Evolutionary conservation across 1,140 invertebrate genomes (phyloP).

Genomic region (Diorhabda elongata): DNA sequence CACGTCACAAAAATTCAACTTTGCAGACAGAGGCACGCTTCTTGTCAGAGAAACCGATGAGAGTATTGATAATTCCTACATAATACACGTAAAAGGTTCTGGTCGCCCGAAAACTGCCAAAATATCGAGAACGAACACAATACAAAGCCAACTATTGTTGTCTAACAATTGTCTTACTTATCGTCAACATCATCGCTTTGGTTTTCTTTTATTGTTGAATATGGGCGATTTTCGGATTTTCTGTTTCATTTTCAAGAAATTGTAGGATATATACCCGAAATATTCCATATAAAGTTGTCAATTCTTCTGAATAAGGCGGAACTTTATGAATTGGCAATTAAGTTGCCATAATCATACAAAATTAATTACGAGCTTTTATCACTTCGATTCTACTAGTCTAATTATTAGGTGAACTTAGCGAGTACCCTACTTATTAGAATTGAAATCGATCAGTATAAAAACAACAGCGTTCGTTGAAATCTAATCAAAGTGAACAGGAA

Average conservation of each 20-base stretch:
- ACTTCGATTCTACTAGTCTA: no score
- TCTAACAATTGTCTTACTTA: constrained; percentile 21
- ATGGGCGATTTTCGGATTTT: not conserved
- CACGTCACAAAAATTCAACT: not conserved
- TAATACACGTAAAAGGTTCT: constrained; percentile 21
- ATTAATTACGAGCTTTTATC: no score
- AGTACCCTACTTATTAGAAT: no score
- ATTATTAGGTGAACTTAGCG: no score
- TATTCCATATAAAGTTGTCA: not conserved
- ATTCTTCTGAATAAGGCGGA: not conserved
- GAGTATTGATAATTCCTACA: constrained; percentile 7
- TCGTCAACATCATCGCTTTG: constrained; percentile 16
- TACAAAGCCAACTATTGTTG: constrained; percentile 28
- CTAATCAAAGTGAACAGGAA: no score
- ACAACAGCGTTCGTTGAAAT: no score
- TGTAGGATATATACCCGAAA: not conserved
- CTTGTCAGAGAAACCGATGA: constrained; percentile 14
- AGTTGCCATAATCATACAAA: no score
- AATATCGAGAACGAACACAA: constrained; percentile 31
- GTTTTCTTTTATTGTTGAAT: constrained; percentile 13
- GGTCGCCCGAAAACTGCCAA: constrained; percentile 34
- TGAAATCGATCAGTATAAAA: no score
- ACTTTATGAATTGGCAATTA: no score
- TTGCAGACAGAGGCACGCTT: constrained; percentile 18
- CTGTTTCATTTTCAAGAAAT: constrained; percentile 10